phyloP scores from a whole-genome alignment of 2,888 invertebrate species.

The Strigamia maritima region DNA sequence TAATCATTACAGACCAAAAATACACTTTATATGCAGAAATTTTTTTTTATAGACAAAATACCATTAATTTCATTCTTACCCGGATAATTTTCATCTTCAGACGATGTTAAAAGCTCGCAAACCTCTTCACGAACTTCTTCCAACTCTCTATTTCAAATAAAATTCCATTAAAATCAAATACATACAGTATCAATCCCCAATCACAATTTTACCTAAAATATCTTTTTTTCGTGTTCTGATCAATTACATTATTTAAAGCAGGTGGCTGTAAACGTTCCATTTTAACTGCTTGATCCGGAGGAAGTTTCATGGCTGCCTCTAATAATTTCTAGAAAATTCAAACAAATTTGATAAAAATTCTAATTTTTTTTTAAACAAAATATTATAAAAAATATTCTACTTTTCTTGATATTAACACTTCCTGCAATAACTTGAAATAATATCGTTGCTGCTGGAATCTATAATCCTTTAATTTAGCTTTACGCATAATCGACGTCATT shows the following conservation, averaged over 20 bases:
- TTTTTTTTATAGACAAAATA: background rate
- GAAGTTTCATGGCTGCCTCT: constrained; percentile 63
- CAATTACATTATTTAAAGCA: constrained; percentile 47
- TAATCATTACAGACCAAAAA: no score
- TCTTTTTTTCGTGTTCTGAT: constrained; percentile 49
- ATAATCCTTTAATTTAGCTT: constrained; percentile 70
- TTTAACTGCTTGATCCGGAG: constrained; percentile 59
- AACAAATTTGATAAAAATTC: background rate
- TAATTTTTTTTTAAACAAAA: background rate
- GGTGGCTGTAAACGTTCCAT: constrained; percentile 48
- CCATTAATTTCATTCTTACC: constrained; percentile 49
- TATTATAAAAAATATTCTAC: constrained; percentile 56
- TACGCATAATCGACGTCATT: constrained; percentile 70
- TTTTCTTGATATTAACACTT: constrained; percentile 71
- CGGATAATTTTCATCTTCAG: constrained; percentile 75
- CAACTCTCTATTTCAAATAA: constrained; percentile 59
- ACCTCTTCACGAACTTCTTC: constrained; percentile 67
- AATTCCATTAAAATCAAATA: background rate
- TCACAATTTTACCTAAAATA: constrained; percentile 44
- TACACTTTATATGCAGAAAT: no score
- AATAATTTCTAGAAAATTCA: constrained; percentile 51
- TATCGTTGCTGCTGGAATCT: constrained; percentile 58
- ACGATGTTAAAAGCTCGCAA: constrained; percentile 61
- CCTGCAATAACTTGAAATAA: constrained; percentile 64
- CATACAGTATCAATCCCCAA: background rate